Evolutionary conservation across 2,113 vertebrate genomes (phyloP).

Genomic region (Eudyptes chrysolophus): DNA sequence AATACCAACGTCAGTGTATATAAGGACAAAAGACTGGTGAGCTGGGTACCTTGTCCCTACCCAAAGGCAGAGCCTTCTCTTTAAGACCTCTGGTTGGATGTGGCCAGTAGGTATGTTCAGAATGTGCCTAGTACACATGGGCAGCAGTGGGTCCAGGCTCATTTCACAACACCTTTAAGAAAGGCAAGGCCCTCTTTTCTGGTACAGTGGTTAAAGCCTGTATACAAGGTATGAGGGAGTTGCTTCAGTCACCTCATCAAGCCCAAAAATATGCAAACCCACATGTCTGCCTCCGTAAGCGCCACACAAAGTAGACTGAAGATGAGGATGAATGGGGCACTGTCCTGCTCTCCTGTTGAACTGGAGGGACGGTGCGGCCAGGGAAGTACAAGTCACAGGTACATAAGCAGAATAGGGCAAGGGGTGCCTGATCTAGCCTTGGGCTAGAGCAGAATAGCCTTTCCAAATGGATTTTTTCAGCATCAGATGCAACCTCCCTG

Average conservation of each 20-base stretch:
- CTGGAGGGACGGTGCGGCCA: too few species aligned
- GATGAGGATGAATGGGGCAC: background rate
- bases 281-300: accelerated
- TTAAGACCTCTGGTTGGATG: background rate
- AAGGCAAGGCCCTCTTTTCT: background rate
- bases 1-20: accelerated
- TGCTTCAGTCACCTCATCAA: background rate
- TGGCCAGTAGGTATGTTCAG: background rate
- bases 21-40: background rate
- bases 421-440: background rate
- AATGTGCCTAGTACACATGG: too few species aligned
- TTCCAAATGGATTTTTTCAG: background rate
- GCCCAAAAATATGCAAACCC: background rate
- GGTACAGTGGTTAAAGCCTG: background rate
- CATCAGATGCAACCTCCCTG: background rate
- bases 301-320: background rate
- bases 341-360: background rate
- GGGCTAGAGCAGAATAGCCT: background rate
- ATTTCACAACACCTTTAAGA: background rate
- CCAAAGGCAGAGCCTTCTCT: background rate
- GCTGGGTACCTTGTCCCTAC: background rate
- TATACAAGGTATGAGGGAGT: background rate
- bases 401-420: background rate
- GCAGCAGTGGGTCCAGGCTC: background rate
- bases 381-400: background rate